Evolutionary conservation across 2,888 invertebrate genomes (phyloP), one percentile per base, ranked within the genome.

Genomic region (Ochropleura plecta): DNA sequence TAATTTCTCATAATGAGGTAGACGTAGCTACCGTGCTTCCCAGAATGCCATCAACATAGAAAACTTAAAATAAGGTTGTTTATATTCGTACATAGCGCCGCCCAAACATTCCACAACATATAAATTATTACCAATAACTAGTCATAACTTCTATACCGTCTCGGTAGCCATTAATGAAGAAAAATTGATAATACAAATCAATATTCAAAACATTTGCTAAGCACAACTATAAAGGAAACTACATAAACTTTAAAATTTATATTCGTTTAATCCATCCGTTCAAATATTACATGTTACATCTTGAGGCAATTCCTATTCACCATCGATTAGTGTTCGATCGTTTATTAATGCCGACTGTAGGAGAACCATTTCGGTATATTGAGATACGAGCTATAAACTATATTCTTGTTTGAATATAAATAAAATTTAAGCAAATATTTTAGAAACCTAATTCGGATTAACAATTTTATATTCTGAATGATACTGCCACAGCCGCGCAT

Each of bases 241-340:
- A 90, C 87, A 93, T 93, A 93, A 93, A 93, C 89, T 90, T 76
- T 73, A 83, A 80, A 90, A 88, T 92, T 91, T 92, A 92, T 91
- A 88, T 87, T 87, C 85, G 87, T 83, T 89, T 90, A 89, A 90
- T 90, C 90, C 91, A 90, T 92, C 89, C 87, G 86, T 90, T 90
- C 86, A 88, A 92, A 92, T 91, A 91, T 90, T 90, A 90, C 89
- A 66, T 88, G 81, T 87, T 88, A 88, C 88, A 91, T 91, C 89
- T 91, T 82, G 88, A 88, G 86, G 91, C 91, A 84, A 94, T 95
- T 94, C 83, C 91, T 93, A 95, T 94, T 94, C 94, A 91, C 82
- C 86, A 92, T 89, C 93, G 91, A 93, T 94, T 93, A 92, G 91
- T 91, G 85, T 87, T 78, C 87, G 88, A 90, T 90, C 86, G 88